These are phyloP conservation scores for Hyla sarda DNA, from an alignment of 2,113 vertebrate species.

Conservation along the genomic window DNA sequence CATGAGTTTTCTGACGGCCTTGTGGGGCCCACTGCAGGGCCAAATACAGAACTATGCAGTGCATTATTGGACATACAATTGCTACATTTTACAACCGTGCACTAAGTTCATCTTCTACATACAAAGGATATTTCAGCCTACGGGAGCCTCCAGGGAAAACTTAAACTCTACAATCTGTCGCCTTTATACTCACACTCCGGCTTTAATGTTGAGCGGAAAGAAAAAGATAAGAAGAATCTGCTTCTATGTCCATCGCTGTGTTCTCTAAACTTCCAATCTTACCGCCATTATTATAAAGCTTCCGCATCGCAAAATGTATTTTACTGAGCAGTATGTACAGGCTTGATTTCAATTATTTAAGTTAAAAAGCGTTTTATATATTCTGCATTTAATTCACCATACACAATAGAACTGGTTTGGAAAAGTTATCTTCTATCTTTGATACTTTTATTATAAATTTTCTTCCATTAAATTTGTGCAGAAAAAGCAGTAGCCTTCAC, in stretches of 20 bases:
- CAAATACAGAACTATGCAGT: no score
- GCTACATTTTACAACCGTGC: neutral
- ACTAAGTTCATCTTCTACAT: neutral
- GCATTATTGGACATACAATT: no score
- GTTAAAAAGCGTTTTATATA: neutral
- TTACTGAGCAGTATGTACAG: constrained; percentile 16
- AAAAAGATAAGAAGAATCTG: constrained; percentile 5
- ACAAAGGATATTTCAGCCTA: neutral
- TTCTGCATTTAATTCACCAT: constrained; percentile 2
- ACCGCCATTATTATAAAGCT: neutral
- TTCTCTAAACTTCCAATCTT: neutral
- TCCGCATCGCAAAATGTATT: neutral
- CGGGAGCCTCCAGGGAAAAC: neutral
- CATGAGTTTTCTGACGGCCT: no score
- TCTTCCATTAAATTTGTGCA: neutral
- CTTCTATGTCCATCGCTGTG: neutral
- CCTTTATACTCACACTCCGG: neutral
- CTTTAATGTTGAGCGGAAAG: constrained; percentile 22
- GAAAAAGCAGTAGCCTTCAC: neutral
- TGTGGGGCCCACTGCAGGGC: no score
- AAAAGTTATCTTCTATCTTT: neutral
- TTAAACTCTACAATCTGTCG: constrained; percentile 1
- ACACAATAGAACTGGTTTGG: neutral
- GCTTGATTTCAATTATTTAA: constrained; percentile 23
- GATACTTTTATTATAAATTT: neutral